Evolutionary conservation across 2,888 invertebrate genomes (phyloP).

Genomic region (Ligdia adustata): DNA sequence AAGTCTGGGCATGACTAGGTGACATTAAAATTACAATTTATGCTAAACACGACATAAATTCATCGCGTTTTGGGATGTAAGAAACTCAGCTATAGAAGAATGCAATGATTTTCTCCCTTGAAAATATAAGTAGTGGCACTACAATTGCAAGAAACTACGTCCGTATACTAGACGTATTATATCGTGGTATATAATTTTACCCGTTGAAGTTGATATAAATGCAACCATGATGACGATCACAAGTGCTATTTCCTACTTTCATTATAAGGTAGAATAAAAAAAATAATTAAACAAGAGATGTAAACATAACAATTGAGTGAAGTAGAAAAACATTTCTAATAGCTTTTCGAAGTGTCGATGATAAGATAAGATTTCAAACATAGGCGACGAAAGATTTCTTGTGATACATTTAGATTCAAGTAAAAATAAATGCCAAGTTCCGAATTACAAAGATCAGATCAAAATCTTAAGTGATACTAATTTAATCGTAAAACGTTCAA

Average conservation of each 20-base stretch:
- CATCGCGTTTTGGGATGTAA: constrained; percentile 7
- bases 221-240: no score
- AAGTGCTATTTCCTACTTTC: no score
- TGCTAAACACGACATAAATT: constrained; percentile 25
- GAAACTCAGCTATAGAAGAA: no score
- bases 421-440: constrained; percentile 2
- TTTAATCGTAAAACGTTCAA: constrained; percentile 26
- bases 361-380: not conserved
- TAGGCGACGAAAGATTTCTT: constrained; percentile 1
- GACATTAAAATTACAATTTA: constrained; percentile 33
- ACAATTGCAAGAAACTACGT: no score
- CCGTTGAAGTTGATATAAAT: no score
- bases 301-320: constrained; percentile 1
- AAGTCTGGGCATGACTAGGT: constrained; percentile 43
- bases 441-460: constrained; percentile 7
- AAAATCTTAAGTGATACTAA: constrained; percentile 22
- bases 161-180: no score
- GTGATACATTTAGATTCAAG: not conserved
- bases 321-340: not conserved
- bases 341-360: no score
- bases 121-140: no score
- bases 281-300: not conserved
- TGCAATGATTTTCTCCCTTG: constrained; percentile 14
- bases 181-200: no score
- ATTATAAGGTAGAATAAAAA: not conserved